Conservation (phyloP, 2,797 vertebrate genomes). For the Oophaga sylvatica region DNA sequence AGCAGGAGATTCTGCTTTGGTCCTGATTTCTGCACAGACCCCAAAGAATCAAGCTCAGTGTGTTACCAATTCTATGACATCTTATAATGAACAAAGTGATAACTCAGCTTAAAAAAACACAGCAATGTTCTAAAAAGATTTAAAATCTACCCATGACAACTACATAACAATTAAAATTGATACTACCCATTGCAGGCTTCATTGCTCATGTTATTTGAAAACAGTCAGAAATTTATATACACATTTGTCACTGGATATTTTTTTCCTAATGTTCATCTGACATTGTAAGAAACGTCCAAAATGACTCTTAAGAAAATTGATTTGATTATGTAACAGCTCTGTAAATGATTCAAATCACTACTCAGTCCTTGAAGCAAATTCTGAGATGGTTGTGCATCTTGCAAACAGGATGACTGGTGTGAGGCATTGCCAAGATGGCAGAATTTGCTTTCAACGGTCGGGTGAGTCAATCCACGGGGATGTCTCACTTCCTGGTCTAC, state of each 20-base stretch:
- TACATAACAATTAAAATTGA: slow-evolving; percentile 24
- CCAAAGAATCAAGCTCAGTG: slow-evolving; percentile 49
- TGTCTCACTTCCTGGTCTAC: no score
- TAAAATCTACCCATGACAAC: slow-evolving; percentile 47
- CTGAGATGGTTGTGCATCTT: no score
- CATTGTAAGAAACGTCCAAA: neutral
- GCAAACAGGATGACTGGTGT: no score
- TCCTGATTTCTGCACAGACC: slow-evolving; percentile 32
- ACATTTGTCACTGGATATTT: slow-evolving; percentile 18
- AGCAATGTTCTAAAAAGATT: slow-evolving; percentile 43
- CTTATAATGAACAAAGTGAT: slow-evolving; percentile 36
- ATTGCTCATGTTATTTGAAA: slow-evolving; percentile 24
- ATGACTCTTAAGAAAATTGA: neutral
- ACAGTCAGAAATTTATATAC: neutral
- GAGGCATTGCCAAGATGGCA: no score
- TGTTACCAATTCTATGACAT: slow-evolving; percentile 28
- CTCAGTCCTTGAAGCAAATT: no score
- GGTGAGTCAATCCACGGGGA: no score
- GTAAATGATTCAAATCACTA: no score
- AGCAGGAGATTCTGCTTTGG: neutral
- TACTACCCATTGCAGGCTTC: neutral
- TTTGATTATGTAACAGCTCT: no score
- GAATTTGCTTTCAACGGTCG: no score
- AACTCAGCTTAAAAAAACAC: slow-evolving; percentile 64
- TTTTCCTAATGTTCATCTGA: neutral